Base-by-base conservation (phyloP, 2,797 vertebrate species). In the Ambastaia sidthimunki region DNA sequence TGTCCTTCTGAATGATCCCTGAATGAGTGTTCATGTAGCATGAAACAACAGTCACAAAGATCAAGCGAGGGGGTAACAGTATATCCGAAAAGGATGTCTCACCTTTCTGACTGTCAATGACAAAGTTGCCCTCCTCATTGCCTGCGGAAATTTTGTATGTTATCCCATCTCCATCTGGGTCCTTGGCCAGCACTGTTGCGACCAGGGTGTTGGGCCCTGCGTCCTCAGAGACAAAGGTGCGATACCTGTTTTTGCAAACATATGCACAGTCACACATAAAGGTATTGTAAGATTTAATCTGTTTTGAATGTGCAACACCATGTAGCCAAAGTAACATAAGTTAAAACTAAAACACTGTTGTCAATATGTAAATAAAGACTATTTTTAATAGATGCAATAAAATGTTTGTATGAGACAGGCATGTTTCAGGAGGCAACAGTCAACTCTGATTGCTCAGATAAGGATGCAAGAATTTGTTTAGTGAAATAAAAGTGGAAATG, bases 91-190 rank as follows among this genome's bases (percentile, higher is more conserved):
- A 13, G 15, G 3, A 66, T 7, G 7, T 72, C 84, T 84, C 10
- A 97, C 96, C 96, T 95, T 96, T 96, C 84, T 95, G 94, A 79
- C 88, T 93, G 90, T 97, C 96, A 1, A 97, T 96, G 85, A 97
- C 88, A 77, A 97, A 97, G 89, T 97, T 97, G 59, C 94, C 94
- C 71, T 95, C 92, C 71, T 94, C 90, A 60, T 97, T 96, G 80
- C 96, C 96, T 71, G 92, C 91, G 2, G 91, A 81, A 86, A 97
- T 96, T 80, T 88, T 93, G 2, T 96, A 97, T 0, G 91, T 92
- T 83, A 97, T 95, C 3, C 92, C 93, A 19, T 97, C 96, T 7
- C 96, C 96, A 78, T 97, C 96, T 0, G 95, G 95, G 81, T 97
- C 96, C 80, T 96, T 94, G 0, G 96, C 96, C 84, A 94, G 91